Conservation (phyloP, 1,140 invertebrate species). For the Drosophila ambigua region DNA sequence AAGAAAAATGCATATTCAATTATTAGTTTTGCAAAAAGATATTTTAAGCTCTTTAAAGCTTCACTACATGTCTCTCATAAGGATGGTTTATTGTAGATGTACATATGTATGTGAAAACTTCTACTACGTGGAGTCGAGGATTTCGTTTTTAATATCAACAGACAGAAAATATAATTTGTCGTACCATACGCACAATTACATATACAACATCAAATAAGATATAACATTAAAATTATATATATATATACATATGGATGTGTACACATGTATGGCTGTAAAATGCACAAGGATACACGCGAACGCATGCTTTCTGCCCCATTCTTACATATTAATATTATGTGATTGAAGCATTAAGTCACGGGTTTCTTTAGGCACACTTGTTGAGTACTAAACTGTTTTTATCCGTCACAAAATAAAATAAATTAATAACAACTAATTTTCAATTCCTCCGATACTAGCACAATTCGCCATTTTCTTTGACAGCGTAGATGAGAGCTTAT, state of each 20-base stretch:
- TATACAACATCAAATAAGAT: too few species aligned
- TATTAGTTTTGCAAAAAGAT: too few species aligned
- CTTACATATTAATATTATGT: background rate
- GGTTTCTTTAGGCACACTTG: conserved; percentile 2
- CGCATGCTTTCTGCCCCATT: conserved; percentile 4
- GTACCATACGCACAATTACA: too few species aligned
- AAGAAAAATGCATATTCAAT: too few species aligned
- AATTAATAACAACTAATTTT: conserved; percentile 18
- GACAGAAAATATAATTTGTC: too few species aligned
- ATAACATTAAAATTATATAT: conserved; percentile 1
- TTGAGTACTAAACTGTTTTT: conserved; percentile 23
- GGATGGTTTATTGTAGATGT: too few species aligned
- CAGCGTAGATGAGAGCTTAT: conserved; percentile 10
- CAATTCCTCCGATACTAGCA: conserved; percentile 23
- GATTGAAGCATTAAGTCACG: background rate
- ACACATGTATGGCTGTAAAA: conserved; percentile 9
- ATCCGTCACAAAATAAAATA: conserved; percentile 3
- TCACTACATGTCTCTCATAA: too few species aligned
- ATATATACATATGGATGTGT: background rate
- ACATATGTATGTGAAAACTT: too few species aligned
- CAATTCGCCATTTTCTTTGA: conserved; percentile 60
- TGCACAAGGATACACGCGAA: conserved; percentile 18
- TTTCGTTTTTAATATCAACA: too few species aligned
- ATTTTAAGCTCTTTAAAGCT: too few species aligned
- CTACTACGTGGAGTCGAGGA: too few species aligned